Conservation (phyloP, 2,113 vertebrate genomes). For the Mionectes macconnelli region DNA sequence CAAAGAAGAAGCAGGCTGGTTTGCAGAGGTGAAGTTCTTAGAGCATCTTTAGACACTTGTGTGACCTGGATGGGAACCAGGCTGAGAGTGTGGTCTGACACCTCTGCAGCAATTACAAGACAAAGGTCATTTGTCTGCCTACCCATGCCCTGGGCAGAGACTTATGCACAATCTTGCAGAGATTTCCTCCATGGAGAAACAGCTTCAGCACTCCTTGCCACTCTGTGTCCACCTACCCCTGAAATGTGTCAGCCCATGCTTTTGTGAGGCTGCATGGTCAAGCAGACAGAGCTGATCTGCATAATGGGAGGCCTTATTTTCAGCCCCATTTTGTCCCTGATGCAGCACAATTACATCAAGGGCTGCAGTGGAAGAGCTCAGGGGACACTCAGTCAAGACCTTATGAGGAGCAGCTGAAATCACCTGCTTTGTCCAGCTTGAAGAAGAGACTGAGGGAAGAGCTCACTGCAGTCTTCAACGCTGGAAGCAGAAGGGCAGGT, state of each 20-base stretch:
- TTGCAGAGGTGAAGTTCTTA: background rate
- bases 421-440: background rate
- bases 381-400: background rate
- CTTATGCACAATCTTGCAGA: background rate
- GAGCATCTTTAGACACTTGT: background rate
- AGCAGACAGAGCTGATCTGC: background rate
- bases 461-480: background rate
- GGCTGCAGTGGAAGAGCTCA: background rate
- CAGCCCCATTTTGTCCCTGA: background rate
- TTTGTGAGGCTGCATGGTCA: background rate
- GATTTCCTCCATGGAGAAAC: accelerated
- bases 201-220: background rate
- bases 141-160: background rate
- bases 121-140: background rate
- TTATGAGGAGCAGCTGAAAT: background rate
- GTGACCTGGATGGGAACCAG: background rate
- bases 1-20: background rate
- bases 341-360: background rate
- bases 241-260: background rate
- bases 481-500: background rate
- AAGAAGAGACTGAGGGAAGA: background rate
- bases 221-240: accelerated
- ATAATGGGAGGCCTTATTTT: background rate
- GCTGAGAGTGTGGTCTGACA: background rate
- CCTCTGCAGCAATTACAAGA: background rate